Evolutionary conservation across 2,113 vertebrate genomes (phyloP).

Genomic region (Mustela nigripes): DNA sequence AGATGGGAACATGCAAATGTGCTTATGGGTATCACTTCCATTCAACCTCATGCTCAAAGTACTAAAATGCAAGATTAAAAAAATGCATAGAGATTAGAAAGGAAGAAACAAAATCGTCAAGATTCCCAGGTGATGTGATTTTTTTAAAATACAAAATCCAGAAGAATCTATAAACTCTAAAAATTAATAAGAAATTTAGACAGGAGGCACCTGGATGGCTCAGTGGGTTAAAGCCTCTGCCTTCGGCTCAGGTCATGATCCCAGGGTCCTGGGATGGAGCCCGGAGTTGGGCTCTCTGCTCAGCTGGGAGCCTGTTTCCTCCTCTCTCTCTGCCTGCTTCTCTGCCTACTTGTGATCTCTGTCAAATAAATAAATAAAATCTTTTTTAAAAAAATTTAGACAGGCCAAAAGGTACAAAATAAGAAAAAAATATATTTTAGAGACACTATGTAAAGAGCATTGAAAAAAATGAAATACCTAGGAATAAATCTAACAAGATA

Average conservation of each 20-base stretch:
- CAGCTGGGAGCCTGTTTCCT: too few species aligned
- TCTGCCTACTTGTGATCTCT: too few species aligned
- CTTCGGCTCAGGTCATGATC: too few species aligned
- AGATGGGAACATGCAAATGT: neutral
- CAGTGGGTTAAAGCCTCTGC: too few species aligned
- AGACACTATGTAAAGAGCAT: neutral
- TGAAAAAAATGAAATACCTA: neutral
- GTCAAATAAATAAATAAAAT: too few species aligned
- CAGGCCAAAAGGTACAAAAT: neutral
- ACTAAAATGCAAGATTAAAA: neutral
- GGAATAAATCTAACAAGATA: neutral
- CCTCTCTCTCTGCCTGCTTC: too few species aligned
- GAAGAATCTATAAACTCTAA: neutral
- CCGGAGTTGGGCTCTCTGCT: too few species aligned
- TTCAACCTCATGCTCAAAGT: neutral
- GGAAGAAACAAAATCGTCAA: neutral
- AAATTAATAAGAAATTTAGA: neutral
- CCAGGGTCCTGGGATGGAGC: too few species aligned
- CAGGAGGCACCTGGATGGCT: too few species aligned
- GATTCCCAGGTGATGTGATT: neutral
- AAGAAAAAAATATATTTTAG: neutral
- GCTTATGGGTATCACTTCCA: neutral
- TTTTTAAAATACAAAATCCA: neutral
- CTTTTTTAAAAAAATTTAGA: neutral
- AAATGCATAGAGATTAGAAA: neutral